Evolutionary conservation across 2,888 invertebrate genomes (phyloP).

Genomic region (Acholoe squamosa): DNA sequence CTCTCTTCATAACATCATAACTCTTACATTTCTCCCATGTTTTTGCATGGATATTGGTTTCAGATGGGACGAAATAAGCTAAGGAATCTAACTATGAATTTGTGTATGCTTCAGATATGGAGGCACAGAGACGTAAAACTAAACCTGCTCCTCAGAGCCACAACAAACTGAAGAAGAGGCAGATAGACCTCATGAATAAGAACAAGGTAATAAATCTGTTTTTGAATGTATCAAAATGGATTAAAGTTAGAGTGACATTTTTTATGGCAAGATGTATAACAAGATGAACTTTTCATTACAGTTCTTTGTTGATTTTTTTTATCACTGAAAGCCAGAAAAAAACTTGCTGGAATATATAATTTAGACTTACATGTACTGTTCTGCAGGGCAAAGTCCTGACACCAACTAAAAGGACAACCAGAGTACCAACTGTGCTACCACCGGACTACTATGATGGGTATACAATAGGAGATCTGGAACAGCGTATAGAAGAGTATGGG

Average conservation of each 20-base stretch:
- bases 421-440: neutral
- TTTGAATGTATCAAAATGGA: too few relatives aligned
- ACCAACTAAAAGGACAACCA: neutral
- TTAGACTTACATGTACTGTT: neutral
- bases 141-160: neutral
- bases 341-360: too few relatives aligned
- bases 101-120: neutral
- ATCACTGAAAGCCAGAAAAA: too few relatives aligned
- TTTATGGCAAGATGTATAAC: too few relatives aligned
- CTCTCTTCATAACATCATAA: too few relatives aligned
- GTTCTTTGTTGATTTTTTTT: too few relatives aligned
- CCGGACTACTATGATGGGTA: neutral
- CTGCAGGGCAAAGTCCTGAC: neutral
- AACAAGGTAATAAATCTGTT: neutral
- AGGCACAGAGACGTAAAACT: neutral
- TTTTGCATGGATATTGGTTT: too few relatives aligned
- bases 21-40: too few relatives aligned
- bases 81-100: too few relatives aligned
- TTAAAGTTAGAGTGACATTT: too few relatives aligned
- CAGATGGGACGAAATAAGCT: too few relatives aligned
- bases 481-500: neutral
- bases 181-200: neutral
- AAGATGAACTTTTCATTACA: too few relatives aligned
- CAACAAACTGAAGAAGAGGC: neutral
- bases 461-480: neutral